These are phyloP conservation scores for Holcopasites calliopsidis DNA, from an alignment of 1,140 invertebrate genomes.

Conservation along the genomic window DNA sequence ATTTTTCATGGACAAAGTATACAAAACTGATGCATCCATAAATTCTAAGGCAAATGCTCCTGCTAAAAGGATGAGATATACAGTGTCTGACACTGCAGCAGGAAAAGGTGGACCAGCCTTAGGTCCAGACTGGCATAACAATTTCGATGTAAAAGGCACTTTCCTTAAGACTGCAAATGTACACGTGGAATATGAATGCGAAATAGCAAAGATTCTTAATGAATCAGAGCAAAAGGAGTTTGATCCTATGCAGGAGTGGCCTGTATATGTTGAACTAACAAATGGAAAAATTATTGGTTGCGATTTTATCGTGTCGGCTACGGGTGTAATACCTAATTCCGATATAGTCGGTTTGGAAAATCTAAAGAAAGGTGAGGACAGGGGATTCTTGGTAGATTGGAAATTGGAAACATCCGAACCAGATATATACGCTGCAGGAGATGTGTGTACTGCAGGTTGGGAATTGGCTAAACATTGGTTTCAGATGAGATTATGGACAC, in stretches of 20 bases:
- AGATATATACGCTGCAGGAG: conserved; percentile 96
- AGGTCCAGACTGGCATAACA: conserved; percentile 96
- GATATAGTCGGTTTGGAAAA: conserved; percentile 80
- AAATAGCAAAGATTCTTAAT: conserved; percentile 82
- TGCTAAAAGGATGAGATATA: conserved; percentile 86
- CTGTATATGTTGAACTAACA: conserved; percentile 86
- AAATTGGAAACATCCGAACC: conserved; percentile 89
- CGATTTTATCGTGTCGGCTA: conserved; percentile 97
- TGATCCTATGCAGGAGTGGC: conserved; percentile 80
- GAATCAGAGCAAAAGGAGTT: conserved; percentile 52
- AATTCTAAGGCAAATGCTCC: conserved; percentile 56
- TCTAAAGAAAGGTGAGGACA: conserved; percentile 85
- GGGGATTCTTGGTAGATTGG: conserved; percentile 91
- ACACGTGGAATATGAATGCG: conserved; percentile 85
- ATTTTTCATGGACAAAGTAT: conserved; percentile 88
- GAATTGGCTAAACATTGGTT: conserved; percentile 91
- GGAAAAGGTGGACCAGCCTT: conserved; percentile 88
- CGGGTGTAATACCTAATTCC: conserved; percentile 90
- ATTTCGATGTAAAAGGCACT: conserved; percentile 83
- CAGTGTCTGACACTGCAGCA: conserved; percentile 76
- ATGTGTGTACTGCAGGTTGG: conserved; percentile 93
- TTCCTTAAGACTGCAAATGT: conserved; percentile 75
- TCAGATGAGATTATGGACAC: conserved; percentile 98
- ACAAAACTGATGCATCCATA: conserved; percentile 58
- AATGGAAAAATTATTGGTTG: conserved; percentile 89